phyloP scores from a whole-genome alignment of 2,888 invertebrate genomes.

The Synergus japonicus region DNA sequence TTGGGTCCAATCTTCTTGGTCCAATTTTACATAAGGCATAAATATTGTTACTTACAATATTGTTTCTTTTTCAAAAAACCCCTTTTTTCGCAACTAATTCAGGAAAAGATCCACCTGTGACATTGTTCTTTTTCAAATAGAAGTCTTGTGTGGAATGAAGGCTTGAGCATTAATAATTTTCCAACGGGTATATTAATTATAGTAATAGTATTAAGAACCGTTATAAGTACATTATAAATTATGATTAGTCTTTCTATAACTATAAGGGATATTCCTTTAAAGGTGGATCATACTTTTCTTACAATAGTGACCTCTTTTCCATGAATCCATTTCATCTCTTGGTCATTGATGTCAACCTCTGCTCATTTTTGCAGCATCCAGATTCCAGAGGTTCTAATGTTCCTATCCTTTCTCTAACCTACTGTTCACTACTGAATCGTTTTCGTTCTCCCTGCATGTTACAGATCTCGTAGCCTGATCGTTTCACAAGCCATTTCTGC shows the following conservation, averaged over 20 bases:
- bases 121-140: no score
- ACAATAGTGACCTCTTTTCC: slow-evolving; percentile 25
- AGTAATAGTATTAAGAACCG: slow-evolving; percentile 6
- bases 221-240: background rate
- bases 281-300: slow-evolving; percentile 1
- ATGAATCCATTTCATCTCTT: slow-evolving; percentile 34
- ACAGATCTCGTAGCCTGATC: slow-evolving; percentile 8
- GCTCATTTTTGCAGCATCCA: slow-evolving; percentile 34
- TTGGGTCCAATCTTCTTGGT: no score
- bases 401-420: slow-evolving; percentile 39
- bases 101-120: no score
- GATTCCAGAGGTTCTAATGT: slow-evolving; percentile 17
- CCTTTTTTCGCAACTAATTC: no score
- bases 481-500: slow-evolving; percentile 15
- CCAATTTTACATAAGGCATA: no score
- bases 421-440: slow-evolving; percentile 36
- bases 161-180: no score
- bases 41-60: no score
- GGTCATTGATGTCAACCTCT: slow-evolving; percentile 39
- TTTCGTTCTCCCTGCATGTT: slow-evolving; percentile 26
- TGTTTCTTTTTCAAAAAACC: no score
- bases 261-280: slow-evolving; percentile 16
- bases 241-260: background rate
- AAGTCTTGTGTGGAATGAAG: no score
- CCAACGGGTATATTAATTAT: no score